phyloP scores from a whole-genome alignment of 2,888 invertebrate species.

The Catocala sponsa region DNA sequence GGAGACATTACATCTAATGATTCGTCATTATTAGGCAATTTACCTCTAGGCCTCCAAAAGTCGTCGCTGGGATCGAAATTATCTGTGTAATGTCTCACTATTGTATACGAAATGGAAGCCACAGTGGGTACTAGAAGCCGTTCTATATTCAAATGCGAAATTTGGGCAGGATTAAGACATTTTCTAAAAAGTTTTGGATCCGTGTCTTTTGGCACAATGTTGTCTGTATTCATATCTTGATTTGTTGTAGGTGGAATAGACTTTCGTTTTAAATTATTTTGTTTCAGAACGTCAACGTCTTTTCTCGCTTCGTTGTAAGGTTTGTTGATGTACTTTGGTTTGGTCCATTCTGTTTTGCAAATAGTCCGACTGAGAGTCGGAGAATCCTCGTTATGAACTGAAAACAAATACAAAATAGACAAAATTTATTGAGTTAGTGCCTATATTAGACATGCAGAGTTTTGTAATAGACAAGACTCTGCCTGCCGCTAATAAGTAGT shows the following conservation, averaged over 20 bases:
- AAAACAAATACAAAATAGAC: background rate
- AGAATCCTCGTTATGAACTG: constrained; percentile 45
- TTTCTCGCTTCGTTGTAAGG: constrained; percentile 24
- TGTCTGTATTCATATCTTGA: background rate
- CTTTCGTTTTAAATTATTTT: background rate
- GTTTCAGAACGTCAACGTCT: background rate
- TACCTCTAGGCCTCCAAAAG: constrained; percentile 21
- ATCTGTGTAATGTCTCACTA: constrained; percentile 11
- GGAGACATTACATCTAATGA: background rate
- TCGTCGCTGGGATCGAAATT: background rate
- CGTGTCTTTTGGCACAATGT: constrained; percentile 1
- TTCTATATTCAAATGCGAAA: constrained; percentile 32
- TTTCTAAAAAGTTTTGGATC: constrained; percentile 3
- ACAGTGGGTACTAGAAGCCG: constrained; percentile 35
- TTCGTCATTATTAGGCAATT: constrained; percentile 8
- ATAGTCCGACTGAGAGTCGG: constrained; percentile 38
- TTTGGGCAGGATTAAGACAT: background rate
- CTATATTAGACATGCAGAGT: too few species aligned
- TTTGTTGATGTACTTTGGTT: constrained; percentile 40
- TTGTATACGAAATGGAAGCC: constrained; percentile 31
- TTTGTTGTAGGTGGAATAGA: background rate
- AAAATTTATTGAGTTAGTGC: too few species aligned
- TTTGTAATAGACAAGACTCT: too few species aligned
- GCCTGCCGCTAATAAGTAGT: too few species aligned
- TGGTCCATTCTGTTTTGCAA: constrained; percentile 45